Evolutionary conservation across 35 echinoderm and acorn worm species (phyloP), one percentile per base, ranked within the genome.

Genomic region (Chiridota heheva): DNA sequence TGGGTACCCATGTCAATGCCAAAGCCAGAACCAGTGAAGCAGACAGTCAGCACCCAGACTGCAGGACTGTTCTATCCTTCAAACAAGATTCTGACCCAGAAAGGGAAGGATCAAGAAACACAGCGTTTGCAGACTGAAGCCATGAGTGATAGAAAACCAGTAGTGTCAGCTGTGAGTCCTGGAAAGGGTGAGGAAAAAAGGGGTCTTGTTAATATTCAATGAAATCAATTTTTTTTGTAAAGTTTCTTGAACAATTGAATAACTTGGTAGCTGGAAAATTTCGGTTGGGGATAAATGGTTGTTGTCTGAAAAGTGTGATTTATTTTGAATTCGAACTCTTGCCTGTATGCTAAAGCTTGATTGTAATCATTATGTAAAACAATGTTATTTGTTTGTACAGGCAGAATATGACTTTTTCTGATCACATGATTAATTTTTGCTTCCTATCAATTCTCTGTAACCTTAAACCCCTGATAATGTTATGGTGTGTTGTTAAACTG

Each of bases 1-100:
- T 96, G 87, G 92, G 92, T 96, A 30, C 92, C 92, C 1, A 96
- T 96, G 92, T 87, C 95, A 1, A 81, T 89, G 78, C 95, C 95
- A 28, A 77, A 58, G 31, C 81, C 86, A 28, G 76, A 67, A 27
- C 80, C 84, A 7, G 63, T 70, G 29, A 92, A 59, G 60, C 18
- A 51, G 20, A 51, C 84, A 2, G 73, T 82, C 3, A 68, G 78
- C 37, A 98, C 95, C 20, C 89, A 92, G 55, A 98, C 95, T 18
- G 89, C 84, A 17, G 95, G 95, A 4, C 59, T 98, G 42, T 98
- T 98, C 37, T 92, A 69, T 65, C 89, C 89, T 12, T 98, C 95
- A 29, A 91, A 72, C 40, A 91, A 89, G 60, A 75, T 69, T 18
- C 73, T 98, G 3, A 60, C 55, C 15, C 86, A 92, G 31, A 92